Percentiles rank a stretch among this genome's conserved stretches.
phyloP scores from a whole-genome alignment of 64 coral and sea anemone species.

The Stichodactyla mertensii region DNA sequence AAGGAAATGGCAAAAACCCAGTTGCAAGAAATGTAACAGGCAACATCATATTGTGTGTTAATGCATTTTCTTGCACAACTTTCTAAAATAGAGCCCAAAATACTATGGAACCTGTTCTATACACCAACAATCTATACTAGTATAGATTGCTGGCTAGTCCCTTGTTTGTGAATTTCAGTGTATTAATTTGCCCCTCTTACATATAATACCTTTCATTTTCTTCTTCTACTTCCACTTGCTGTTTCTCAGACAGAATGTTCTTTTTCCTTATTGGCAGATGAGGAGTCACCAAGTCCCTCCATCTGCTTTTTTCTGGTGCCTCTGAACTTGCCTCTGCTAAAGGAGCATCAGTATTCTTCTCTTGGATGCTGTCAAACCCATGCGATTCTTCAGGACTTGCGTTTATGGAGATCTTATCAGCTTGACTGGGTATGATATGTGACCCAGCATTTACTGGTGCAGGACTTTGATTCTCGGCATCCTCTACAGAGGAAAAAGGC shows the following conservation, averaged over 20 bases:
- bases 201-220: not conserved
- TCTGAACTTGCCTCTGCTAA: not conserved
- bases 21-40: too few species aligned
- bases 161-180: too few species aligned
- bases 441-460: not conserved
- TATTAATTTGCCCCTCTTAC: not conserved
- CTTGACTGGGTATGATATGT: not conserved
- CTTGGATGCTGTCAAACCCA: not conserved
- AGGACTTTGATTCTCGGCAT: not conserved
- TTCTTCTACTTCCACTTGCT: not conserved
- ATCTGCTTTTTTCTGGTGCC: conserved; percentile 3
- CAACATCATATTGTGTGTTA: too few species aligned
- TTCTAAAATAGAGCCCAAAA: too few species aligned
- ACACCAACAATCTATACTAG: too few species aligned
- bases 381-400: not conserved
- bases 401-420: not conserved
- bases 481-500: not conserved
- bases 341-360: not conserved
- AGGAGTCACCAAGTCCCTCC: conserved; percentile 49
- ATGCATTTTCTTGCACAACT: too few species aligned
- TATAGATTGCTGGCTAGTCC: too few species aligned
- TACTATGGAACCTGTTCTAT: too few species aligned
- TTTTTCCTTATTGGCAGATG: conserved; percentile 23
- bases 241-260: conserved; percentile 7
- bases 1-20: too few species aligned